Percentiles rank a stretch among this genome's conserved stretches.
These are phyloP conservation scores for Hemichromis elongatus DNA, from an alignment of 2,113 vertebrate species.

Conservation along the genomic window DNA sequence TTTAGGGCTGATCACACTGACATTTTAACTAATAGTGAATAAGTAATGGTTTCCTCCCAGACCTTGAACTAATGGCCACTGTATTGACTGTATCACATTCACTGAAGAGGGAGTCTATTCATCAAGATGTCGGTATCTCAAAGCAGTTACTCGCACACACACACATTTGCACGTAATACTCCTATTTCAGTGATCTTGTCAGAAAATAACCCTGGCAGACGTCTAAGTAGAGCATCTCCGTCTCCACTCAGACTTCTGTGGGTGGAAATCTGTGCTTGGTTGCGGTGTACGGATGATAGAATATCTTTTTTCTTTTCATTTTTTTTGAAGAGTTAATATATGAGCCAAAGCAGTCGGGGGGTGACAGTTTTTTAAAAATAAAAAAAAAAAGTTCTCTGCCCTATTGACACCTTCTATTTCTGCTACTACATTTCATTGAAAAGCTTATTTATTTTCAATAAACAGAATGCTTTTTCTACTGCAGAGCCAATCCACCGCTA, in stretches of 20 bases:
- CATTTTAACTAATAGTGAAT: constrained; percentile 46
- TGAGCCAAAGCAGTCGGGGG: background rate
- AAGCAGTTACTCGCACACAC: background rate
- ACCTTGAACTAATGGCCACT: constrained; percentile 48
- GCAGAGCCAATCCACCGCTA: background rate
- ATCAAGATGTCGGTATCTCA: constrained; percentile 38
- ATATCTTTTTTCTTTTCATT: background rate
- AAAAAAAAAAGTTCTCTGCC: background rate
- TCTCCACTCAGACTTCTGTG: background rate
- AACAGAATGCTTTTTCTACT: background rate
- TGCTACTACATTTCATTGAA: constrained; percentile 15
- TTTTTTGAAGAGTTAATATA: constrained; percentile 16
- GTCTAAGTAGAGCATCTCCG: background rate
- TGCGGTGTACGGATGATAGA: background rate
- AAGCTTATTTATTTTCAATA: constrained; percentile 25
- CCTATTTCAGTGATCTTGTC: constrained; percentile 1
- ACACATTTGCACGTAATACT: background rate
- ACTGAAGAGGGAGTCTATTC: constrained; percentile 48
- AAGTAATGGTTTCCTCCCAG: constrained; percentile 47
- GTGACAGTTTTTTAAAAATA: background rate
- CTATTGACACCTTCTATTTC: constrained; percentile 27
- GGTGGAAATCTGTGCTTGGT: constrained; percentile 2
- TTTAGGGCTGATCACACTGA: constrained; percentile 15
- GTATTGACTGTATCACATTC: constrained; percentile 53
- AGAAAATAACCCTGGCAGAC: constrained; percentile 15